Evolutionary conservation across 2,888 invertebrate genomes (phyloP).

Genomic region (Antheraea yamamai): DNA sequence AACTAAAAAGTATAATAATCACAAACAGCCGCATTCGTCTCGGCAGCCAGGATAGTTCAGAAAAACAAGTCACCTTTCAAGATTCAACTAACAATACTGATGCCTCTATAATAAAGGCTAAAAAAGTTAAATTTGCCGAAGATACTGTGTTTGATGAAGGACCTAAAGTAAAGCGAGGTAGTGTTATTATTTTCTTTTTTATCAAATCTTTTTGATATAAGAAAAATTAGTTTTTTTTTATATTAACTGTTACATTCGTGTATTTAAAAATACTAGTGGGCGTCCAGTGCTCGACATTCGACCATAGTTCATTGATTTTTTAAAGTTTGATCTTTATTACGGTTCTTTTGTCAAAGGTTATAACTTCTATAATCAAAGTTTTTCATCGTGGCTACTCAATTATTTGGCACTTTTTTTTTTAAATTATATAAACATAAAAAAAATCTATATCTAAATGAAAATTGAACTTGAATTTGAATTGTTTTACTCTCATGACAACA

Average conservation of each 20-base stretch:
- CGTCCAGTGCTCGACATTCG: too few species aligned
- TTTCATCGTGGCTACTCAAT: too few species aligned
- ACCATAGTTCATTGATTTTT: too few species aligned
- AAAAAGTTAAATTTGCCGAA: slow-evolving; percentile 72
- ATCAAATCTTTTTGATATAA: not conserved
- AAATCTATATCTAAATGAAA: too few species aligned
- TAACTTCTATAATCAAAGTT: too few species aligned
- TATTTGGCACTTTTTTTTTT: too few species aligned
- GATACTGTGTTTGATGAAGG: slow-evolving; percentile 67
- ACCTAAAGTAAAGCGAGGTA: slow-evolving; percentile 62
- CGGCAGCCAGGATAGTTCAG: slow-evolving; percentile 70
- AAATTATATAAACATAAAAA: too few species aligned
- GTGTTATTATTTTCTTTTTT: not conserved
- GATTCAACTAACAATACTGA: slow-evolving; percentile 48
- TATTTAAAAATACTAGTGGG: not conserved
- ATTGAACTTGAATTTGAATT: too few species aligned
- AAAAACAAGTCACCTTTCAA: slow-evolving; percentile 68
- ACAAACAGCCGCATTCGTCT: slow-evolving; percentile 53
- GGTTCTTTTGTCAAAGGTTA: too few species aligned
- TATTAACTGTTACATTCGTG: not conserved
- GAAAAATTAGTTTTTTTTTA: not conserved
- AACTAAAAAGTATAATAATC: slow-evolving; percentile 70
- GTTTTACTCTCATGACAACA: too few species aligned
- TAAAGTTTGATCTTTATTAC: too few species aligned
- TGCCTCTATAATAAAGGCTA: slow-evolving; percentile 57